Conservation (phyloP, 2,113 vertebrate species). For the Felis catus region DNA sequence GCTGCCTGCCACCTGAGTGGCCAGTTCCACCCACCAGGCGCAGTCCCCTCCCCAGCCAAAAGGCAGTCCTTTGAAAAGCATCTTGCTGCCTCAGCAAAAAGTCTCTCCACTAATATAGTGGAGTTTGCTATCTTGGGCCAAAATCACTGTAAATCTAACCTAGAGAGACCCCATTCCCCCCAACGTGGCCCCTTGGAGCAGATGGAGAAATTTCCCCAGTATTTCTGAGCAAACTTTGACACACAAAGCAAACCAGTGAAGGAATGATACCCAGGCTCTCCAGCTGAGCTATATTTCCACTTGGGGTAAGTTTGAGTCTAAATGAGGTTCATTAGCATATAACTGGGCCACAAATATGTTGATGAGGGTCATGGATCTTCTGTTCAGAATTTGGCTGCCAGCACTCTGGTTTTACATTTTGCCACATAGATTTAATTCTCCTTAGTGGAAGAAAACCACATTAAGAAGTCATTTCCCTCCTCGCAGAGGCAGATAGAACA, state of each 20-base stretch:
- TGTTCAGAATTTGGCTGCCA: slow-evolving; percentile 79
- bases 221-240: neutral
- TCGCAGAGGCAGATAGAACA: slow-evolving; percentile 66
- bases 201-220: slow-evolving; percentile 26
- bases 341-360: slow-evolving; percentile 76
- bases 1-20: neutral
- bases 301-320: slow-evolving; percentile 60
- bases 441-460: slow-evolving; percentile 80
- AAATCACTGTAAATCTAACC: neutral
- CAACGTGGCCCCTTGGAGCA: neutral
- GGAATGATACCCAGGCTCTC: neutral
- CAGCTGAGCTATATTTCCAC: slow-evolving; percentile 50
- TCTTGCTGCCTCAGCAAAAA: neutral
- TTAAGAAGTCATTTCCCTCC: slow-evolving; percentile 84
- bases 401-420: slow-evolving; percentile 80
- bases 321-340: slow-evolving; percentile 80
- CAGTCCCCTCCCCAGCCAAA: neutral
- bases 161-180: neutral
- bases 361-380: slow-evolving; percentile 79
- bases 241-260: slow-evolving; percentile 19
- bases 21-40: neutral
- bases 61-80: neutral
- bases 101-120: neutral
- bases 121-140: neutral
- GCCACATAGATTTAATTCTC: slow-evolving; percentile 82